A percentile compares a stretch with the other conserved stretches of the same genome.
phyloP scores from a whole-genome alignment of 2,113 vertebrate genomes.

The Ivindomyrus marchei region DNA sequence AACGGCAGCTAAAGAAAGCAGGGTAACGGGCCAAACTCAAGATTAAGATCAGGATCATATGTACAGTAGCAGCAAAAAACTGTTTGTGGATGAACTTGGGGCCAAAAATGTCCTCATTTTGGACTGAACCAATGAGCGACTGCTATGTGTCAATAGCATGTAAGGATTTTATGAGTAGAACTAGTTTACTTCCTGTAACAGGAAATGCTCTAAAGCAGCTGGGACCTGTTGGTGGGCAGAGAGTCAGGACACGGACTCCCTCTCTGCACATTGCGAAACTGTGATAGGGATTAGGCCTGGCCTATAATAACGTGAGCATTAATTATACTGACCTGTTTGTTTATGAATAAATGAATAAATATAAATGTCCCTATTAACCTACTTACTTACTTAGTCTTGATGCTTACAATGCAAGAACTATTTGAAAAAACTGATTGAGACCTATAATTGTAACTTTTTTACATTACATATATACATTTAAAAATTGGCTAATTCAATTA shows the following conservation, averaged over 20 bases:
- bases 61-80: neutral
- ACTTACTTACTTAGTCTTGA: neutral
- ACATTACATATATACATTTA: neutral
- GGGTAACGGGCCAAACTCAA: neutral
- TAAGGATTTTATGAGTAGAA: neutral
- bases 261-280: neutral
- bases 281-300: neutral
- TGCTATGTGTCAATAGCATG: neutral
- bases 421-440: neutral
- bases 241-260: neutral
- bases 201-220: neutral
- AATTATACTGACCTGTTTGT: neutral
- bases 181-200: neutral
- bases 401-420: neutral
- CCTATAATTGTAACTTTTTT: neutral
- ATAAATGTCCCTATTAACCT: neutral
- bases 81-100: neutral
- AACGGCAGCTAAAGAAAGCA: neutral
- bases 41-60: neutral
- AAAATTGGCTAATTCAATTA: neutral
- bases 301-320: neutral
- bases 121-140: neutral
- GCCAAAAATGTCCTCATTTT: neutral
- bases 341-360: neutral
- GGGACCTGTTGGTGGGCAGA: neutral